These are phyloP conservation scores for Xerus rutilus DNA, from an alignment of 2,797 vertebrate species.

Conservation along the genomic window DNA sequence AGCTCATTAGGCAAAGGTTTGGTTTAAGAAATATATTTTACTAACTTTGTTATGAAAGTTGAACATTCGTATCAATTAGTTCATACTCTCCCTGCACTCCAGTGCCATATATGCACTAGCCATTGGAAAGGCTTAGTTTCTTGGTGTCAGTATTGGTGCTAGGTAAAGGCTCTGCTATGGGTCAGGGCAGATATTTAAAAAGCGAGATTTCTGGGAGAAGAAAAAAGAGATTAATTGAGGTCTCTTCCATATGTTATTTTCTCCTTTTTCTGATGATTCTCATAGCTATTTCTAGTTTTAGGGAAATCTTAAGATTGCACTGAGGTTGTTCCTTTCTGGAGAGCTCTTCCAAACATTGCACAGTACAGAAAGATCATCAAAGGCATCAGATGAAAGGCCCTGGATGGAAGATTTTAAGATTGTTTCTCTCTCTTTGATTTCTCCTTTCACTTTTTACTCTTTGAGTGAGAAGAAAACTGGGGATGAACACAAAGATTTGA, in stretches of 20 bases:
- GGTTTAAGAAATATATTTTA: slow-evolving; percentile 61
- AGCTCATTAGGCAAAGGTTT: slow-evolving; percentile 74
- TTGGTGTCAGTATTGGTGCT: not conserved
- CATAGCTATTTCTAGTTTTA: not conserved
- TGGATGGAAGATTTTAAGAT: not conserved
- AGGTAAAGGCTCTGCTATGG: not conserved
- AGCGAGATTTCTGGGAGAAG: not conserved
- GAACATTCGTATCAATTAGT: slow-evolving; percentile 46
- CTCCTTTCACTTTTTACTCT: not conserved
- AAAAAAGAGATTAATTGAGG: not conserved
- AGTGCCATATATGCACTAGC: too few relatives aligned
- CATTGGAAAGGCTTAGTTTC: not conserved
- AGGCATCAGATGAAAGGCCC: not conserved
- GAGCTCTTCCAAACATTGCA: not conserved
- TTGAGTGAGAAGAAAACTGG: not conserved
- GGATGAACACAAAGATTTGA: not conserved
- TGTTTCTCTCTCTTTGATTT: not conserved
- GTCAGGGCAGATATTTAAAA: not conserved
- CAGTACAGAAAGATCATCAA: not conserved
- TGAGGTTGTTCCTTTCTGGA: not conserved
- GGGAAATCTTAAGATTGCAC: not conserved
- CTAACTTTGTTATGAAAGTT: slow-evolving; percentile 54
- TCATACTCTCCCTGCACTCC: not conserved
- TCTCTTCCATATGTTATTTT: not conserved
- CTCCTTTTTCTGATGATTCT: not conserved